Evolutionary conservation across 2,888 invertebrate species (phyloP).

Genomic region (Dorcus parallelipipedus): DNA sequence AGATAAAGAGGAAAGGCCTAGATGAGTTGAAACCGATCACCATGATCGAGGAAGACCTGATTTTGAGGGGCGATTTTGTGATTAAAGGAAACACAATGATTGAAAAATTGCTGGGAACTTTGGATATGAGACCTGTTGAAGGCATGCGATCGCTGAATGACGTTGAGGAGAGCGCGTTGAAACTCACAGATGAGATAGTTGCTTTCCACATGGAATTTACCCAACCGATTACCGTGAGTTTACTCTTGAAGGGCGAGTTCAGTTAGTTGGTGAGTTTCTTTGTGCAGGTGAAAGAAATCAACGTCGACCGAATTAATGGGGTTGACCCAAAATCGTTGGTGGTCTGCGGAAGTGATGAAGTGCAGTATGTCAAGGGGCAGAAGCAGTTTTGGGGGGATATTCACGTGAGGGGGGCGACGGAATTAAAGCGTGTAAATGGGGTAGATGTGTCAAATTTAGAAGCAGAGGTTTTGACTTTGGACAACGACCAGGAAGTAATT

Average conservation of each 20-base stretch:
- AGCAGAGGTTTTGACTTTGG: constrained; percentile 43
- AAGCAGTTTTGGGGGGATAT: constrained; percentile 51
- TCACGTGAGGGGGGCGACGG: constrained; percentile 45
- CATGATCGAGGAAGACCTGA: constrained; percentile 46
- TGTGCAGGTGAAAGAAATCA: constrained; percentile 42
- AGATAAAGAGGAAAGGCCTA: constrained; percentile 47
- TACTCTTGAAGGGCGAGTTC: not conserved
- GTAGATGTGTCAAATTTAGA: constrained; percentile 48
- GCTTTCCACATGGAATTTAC: constrained; percentile 42
- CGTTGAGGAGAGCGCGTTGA: constrained; percentile 40
- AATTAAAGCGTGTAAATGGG: constrained; percentile 49
- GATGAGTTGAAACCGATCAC: constrained; percentile 48
- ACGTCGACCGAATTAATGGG: constrained; percentile 49
- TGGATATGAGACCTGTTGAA: constrained; percentile 37
- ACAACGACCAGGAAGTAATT: constrained; percentile 49
- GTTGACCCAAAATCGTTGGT: constrained; percentile 48
- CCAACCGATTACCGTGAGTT: constrained; percentile 41
- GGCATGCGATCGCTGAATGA: constrained; percentile 37
- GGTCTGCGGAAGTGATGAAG: constrained; percentile 42
- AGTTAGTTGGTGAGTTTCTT: not conserved
- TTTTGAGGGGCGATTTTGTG: constrained; percentile 44
- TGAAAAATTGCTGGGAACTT: constrained; percentile 41
- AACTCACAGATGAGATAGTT: constrained; percentile 39
- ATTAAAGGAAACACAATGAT: constrained; percentile 52
- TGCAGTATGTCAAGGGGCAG: constrained; percentile 50